These are phyloP conservation scores for Formica aserva DNA, from an alignment of 2,888 invertebrate genomes.

Conservation along the genomic window DNA sequence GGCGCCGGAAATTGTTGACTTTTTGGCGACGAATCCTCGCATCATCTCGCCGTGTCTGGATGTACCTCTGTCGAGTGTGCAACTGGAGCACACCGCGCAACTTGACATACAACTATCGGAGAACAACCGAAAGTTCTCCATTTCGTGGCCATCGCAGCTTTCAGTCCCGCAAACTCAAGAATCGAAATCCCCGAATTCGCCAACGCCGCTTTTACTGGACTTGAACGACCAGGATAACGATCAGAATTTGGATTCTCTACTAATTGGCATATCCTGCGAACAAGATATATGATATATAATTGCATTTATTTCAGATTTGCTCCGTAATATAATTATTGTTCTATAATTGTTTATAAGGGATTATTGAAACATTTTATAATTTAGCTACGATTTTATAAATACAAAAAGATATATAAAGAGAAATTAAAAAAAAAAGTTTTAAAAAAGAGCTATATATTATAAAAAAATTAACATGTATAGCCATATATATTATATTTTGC, in stretches of 20 bases:
- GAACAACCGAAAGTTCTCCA: constrained; percentile 85
- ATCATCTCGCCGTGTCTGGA: constrained; percentile 93
- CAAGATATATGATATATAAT: constrained; percentile 46
- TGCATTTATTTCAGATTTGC: background rate
- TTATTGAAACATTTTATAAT: constrained; percentile 33
- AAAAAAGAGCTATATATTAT: constrained; percentile 1
- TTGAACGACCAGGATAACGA: constrained; percentile 68
- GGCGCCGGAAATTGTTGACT: constrained; percentile 93
- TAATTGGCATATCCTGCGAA: constrained; percentile 54
- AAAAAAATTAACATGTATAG: background rate
- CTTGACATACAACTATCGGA: constrained; percentile 87
- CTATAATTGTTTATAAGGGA: background rate
- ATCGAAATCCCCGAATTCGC: constrained; percentile 47
- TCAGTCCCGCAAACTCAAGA: constrained; percentile 3
- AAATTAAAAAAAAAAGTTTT: background rate
- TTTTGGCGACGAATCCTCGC: constrained; percentile 92
- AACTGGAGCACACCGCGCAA: constrained; percentile 90
- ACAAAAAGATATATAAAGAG: background rate
- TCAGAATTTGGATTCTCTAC: constrained; percentile 52
- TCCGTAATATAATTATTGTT: background rate
- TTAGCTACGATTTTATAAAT: background rate
- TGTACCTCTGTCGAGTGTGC: constrained; percentile 91
- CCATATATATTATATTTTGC: background rate
- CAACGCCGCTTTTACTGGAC: constrained; percentile 71
- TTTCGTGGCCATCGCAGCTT: constrained; percentile 72